These are phyloP conservation scores for Pedetes capensis DNA, from an alignment of 2,113 vertebrate species.

Conservation along the genomic window DNA sequence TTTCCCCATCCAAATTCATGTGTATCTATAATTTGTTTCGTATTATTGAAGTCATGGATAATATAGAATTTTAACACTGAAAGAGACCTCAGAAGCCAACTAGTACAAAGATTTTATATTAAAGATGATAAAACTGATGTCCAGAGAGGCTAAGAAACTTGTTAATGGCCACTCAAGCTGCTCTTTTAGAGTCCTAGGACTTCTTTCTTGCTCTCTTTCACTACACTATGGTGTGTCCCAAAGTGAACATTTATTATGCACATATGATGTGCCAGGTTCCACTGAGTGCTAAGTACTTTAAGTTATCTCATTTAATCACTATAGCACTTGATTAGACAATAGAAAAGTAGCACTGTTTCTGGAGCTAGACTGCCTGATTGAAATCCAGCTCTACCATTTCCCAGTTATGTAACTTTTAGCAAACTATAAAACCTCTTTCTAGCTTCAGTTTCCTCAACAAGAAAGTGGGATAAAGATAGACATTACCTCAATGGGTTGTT, in stretches of 20 bases:
- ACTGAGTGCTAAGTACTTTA: neutral
- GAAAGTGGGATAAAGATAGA: neutral
- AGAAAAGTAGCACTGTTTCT: neutral
- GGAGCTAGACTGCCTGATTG: neutral
- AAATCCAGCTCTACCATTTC: neutral
- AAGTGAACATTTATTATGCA: neutral
- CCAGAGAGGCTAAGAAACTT: constrained; percentile 9
- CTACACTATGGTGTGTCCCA: neutral
- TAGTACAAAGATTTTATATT: neutral
- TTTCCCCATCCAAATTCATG: neutral
- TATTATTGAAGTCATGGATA: neutral
- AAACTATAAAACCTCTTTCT: constrained; percentile 1
- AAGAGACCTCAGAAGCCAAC: neutral
- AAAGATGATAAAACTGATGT: neutral
- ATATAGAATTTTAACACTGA: neutral
- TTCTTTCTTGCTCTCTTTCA: neutral
- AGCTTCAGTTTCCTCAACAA: constrained; percentile 14
- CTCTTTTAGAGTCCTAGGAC: neutral
- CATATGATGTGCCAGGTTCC: neutral
- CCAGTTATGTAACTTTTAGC: neutral
- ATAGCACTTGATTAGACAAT: neutral
- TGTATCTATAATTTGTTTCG: neutral
- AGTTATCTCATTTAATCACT: neutral
- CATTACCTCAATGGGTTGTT: neutral
- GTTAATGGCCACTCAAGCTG: neutral